Evolutionary conservation across 92 coral and sea anemone genomes (phyloP).

Genomic region (Pocillopora grandis): DNA sequence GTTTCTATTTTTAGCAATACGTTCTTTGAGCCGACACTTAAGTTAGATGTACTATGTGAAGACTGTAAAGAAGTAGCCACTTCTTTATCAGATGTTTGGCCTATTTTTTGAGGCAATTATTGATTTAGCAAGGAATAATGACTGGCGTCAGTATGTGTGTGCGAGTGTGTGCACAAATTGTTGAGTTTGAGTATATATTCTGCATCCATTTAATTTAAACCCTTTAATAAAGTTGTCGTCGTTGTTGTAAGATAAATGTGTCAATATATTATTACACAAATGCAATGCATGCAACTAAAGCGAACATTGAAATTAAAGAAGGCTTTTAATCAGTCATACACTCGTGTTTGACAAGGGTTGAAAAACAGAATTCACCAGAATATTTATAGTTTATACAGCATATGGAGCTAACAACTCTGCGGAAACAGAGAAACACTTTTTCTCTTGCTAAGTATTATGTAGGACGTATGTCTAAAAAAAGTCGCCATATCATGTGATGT

Average conservation of each 20-base stretch:
- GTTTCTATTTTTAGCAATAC: not conserved
- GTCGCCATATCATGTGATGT: not conserved
- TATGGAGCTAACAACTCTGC: not conserved
- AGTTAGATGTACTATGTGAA: conserved; percentile 17
- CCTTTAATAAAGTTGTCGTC: not conserved
- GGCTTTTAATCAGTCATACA: not conserved
- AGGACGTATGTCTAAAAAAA: too few species aligned
- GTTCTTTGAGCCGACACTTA: not conserved
- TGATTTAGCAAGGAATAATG: too few species aligned
- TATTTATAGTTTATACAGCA: not conserved
- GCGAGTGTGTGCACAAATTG: too few species aligned
- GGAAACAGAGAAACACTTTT: not conserved
- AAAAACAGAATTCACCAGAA: conserved; percentile 19
- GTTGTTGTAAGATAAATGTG: not conserved
- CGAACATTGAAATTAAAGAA: conserved; percentile 5
- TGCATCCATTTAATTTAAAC: too few species aligned
- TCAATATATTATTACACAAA: too few species aligned
- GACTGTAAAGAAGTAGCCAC: conserved; percentile 18
- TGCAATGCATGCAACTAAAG: not conserved
- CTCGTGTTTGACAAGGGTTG: too few species aligned
- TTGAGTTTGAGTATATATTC: too few species aligned
- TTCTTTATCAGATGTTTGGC: not conserved
- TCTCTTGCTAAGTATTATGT: not conserved
- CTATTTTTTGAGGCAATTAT: too few species aligned
- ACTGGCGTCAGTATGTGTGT: too few species aligned